These are phyloP conservation scores for Neolamprologus kungweensis DNA, from an alignment of 2,113 vertebrate species.

Conservation along the genomic window DNA sequence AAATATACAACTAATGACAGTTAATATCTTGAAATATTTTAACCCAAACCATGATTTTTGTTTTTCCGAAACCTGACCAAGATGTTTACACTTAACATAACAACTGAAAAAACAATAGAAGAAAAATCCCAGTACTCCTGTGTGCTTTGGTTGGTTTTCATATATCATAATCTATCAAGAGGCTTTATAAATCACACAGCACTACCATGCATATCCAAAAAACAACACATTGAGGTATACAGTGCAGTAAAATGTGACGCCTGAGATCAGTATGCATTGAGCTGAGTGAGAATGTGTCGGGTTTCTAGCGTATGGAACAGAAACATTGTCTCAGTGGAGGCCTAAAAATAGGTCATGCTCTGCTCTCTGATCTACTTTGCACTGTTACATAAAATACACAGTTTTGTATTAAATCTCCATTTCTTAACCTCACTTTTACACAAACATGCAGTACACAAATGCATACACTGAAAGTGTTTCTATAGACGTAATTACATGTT, in stretches of 20 bases:
- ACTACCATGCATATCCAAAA: not conserved
- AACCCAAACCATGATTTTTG: not conserved
- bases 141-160: not conserved
- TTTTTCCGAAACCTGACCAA: not conserved
- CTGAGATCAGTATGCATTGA: not conserved
- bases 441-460: constrained; percentile 9
- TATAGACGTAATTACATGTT: not conserved
- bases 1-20: not conserved
- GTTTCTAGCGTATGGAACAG: constrained; percentile 49
- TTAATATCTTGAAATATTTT: not conserved
- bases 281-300: not conserved
- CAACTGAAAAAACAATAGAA: not conserved
- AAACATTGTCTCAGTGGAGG: constrained; percentile 59
- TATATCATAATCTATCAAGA: not conserved
- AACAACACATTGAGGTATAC: not conserved
- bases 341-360: constrained; percentile 66
- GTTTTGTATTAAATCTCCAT: constrained; percentile 33
- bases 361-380: constrained; percentile 57
- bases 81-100: not conserved
- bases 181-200: not conserved
- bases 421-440: constrained; percentile 2
- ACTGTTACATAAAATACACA: constrained; percentile 61
- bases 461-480: not conserved
- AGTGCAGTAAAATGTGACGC: not conserved
- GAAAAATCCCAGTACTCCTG: not conserved